Percentiles rank a stretch among this genome's conserved stretches.
phyloP scores from a whole-genome alignment of 2,888 invertebrate genomes.

The Laothoe populi region DNA sequence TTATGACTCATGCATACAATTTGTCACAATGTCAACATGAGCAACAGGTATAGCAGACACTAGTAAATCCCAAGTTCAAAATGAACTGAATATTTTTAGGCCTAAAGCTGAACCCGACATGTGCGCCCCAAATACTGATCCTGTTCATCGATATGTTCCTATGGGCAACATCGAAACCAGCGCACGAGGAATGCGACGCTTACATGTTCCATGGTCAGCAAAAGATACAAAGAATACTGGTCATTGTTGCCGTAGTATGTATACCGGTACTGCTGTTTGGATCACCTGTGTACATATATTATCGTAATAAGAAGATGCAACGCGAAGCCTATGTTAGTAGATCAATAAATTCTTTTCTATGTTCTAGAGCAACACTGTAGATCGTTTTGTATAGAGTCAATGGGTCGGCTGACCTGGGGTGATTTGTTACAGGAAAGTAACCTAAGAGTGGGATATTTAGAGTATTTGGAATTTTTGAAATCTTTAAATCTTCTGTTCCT shows the following conservation, averaged over 20 bases:
- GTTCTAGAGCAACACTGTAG: too few species aligned
- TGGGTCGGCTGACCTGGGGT: too few species aligned
- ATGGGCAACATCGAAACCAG: conserved; percentile 61
- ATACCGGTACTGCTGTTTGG: conserved; percentile 90
- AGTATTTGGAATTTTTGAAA: too few species aligned
- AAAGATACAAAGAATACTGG: conserved; percentile 83
- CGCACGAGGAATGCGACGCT: conserved; percentile 69
- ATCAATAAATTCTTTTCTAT: background rate
- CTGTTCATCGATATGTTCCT: conserved; percentile 92
- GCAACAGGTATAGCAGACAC: too few species aligned
- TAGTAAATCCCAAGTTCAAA: too few species aligned
- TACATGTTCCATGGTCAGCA: conserved; percentile 85
- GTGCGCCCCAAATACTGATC: conserved; percentile 91
- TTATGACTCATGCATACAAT: too few species aligned
- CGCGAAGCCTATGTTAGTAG: conserved; percentile 42
- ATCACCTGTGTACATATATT: conserved; percentile 86
- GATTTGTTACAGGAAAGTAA: too few species aligned
- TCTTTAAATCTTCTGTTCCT: too few species aligned
- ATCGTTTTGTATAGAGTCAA: too few species aligned
- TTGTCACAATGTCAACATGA: too few species aligned
- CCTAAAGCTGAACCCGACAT: conserved; percentile 63
- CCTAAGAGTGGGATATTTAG: too few species aligned
- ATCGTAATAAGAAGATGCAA: conserved; percentile 43
- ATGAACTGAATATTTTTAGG: conserved; percentile 47
- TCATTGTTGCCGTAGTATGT: conserved; percentile 85